Evolutionary conservation across 2,888 invertebrate species (phyloP), one percentile per base, ranked within the genome.

Genomic region (Xanthia togata): DNA sequence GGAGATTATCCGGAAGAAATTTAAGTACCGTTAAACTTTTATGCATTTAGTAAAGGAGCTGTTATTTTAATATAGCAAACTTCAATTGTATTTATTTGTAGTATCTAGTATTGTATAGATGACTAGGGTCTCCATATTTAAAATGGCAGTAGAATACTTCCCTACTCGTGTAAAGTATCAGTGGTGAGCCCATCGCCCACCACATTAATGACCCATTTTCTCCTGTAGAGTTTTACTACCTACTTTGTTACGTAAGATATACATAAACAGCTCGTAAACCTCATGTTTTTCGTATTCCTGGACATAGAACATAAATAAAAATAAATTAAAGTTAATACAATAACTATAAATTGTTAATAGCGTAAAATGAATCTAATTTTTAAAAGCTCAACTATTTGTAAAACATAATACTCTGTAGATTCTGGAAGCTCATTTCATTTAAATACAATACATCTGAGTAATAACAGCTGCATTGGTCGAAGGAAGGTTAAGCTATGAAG

Each of bases 241-340:
- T 78, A 76, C 88, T 73, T 62, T 85, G 57, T 88, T 88, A 70
- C 87, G 84, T 62, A 86, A 88, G 44, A 67, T 38, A 67, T 78
- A 72, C 73, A 86, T 88, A 88, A 88, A 88, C 88, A 86, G 84
- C 41, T 86, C 88, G 88, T 86, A 88, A 86, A 88, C 71, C 69
- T 82, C 79, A 86, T 74, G 83, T 83, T 67, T 76, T 83, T 85
- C 79, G 69, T 86, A 78, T 85, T 72, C 79, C 74, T 70, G 59
- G 69, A 83, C 83, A 72, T 23, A 47, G n/a, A 74, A 68, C 69
- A 74, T 63, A 72, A 44, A 78, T 83, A 83, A 85, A 72, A 38
- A 86, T 83, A 83, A 83, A 85, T 83, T 85, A 67, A 85, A 74
- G 65, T 62, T 83, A 83, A 86, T 83, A 65, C 62, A 74, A 83